Conservation (phyloP, 2,113 vertebrate species). For the Heterocephalus glaber region DNA sequence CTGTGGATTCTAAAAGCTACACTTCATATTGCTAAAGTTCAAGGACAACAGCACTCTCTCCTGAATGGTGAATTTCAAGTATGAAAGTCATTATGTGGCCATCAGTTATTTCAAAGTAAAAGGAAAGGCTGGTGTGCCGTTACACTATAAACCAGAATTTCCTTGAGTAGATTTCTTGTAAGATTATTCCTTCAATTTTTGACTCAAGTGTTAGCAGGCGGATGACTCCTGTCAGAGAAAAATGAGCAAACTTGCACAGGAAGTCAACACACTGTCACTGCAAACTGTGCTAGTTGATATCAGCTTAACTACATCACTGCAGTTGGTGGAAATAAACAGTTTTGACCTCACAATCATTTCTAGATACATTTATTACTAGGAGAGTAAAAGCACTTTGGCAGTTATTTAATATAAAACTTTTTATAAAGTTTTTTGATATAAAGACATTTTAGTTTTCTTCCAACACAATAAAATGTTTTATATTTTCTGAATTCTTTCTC, state of each 20-base stretch:
- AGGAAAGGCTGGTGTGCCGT: background rate
- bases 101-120: conserved; percentile 48
- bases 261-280: background rate
- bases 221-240: background rate
- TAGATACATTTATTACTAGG: conserved; percentile 19
- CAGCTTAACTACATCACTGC: background rate
- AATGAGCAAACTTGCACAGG: background rate
- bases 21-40: conserved; percentile 34
- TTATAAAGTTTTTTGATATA: background rate
- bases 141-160: background rate
- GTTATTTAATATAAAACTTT: conserved; percentile 13
- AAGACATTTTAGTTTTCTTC: background rate
- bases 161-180: background rate
- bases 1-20: background rate
- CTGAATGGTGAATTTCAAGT: conserved; percentile 41
- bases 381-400: background rate
- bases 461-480: background rate
- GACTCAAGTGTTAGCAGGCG: conserved; percentile 2
- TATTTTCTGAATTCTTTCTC: background rate
- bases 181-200: conserved; percentile 19
- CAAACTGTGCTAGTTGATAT: background rate
- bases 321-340: background rate
- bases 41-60: background rate
- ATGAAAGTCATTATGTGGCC: conserved; percentile 27
- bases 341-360: background rate